phyloP scores from a whole-genome alignment of 2,113 vertebrate genomes.

The Xiphophorus maculatus region DNA sequence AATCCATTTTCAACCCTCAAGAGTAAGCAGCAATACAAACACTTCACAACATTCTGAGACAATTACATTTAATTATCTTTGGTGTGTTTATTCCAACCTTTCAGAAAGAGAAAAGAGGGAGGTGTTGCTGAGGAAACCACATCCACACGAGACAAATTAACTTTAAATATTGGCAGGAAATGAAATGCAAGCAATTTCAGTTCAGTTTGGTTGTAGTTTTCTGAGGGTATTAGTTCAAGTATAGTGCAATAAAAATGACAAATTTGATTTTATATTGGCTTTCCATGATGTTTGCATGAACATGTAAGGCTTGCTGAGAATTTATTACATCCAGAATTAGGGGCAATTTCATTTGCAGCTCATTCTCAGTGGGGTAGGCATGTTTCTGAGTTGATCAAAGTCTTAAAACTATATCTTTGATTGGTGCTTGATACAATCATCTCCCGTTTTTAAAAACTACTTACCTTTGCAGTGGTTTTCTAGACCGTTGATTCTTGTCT shows the following conservation, averaged over 20 bases:
- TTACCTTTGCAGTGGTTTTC: too few species aligned
- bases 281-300: background rate
- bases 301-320: background rate
- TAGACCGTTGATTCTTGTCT: too few species aligned
- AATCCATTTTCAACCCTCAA: conserved; percentile 2
- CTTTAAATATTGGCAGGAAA: conserved; percentile 25
- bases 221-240: conserved; percentile 19
- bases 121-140: conserved; percentile 11
- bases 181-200: conserved; percentile 22
- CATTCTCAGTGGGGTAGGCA: background rate
- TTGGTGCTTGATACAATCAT: background rate
- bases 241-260: conserved; percentile 9
- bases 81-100: conserved; percentile 5
- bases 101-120: background rate
- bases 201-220: conserved; percentile 26
- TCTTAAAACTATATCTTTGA: background rate
- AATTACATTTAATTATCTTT: conserved; percentile 40
- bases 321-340: background rate
- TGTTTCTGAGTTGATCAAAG: background rate
- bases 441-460: background rate
- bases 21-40: conserved; percentile 17
- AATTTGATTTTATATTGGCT: background rate
- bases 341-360: background rate
- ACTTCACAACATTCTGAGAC: conserved; percentile 30
- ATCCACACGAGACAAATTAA: background rate